phyloP scores from a whole-genome alignment of 2,113 vertebrate genomes.

The Phyllostomus discolor region DNA sequence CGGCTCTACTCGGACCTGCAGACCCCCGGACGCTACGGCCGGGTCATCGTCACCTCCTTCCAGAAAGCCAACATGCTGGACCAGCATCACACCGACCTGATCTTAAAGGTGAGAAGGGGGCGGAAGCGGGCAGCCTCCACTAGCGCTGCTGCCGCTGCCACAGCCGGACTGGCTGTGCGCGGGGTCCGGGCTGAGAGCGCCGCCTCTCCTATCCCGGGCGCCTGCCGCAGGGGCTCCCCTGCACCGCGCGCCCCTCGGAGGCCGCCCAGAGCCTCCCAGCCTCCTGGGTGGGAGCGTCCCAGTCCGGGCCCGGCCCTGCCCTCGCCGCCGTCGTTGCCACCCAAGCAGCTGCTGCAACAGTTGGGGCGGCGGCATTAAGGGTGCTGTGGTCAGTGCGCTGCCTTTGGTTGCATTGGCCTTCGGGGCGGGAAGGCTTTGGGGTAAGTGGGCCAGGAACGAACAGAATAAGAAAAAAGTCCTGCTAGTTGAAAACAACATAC shows the following conservation, averaged over 20 bases:
- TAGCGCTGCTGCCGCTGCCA: neutral
- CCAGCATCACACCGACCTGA: conserved; percentile 89
- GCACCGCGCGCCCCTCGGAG: conserved; percentile 31
- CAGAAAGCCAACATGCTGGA: conserved; percentile 94
- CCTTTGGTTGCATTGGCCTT: conserved; percentile 64
- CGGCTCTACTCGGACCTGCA: conserved; percentile 97
- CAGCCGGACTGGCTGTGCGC: neutral
- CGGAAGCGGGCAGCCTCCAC: conserved; percentile 25
- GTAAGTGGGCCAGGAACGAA: conserved; percentile 37
- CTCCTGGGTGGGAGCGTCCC: neutral
- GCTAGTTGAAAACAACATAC: conserved; percentile 45
- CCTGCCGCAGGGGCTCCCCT: conserved; percentile 45
- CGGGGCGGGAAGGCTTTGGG: conserved; percentile 52
- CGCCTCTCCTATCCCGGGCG: conserved; percentile 20
- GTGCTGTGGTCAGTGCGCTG: conserved; percentile 52
- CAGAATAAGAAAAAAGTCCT: conserved; percentile 53
- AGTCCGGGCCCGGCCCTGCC: conserved; percentile 20
- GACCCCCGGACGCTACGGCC: conserved; percentile 93
- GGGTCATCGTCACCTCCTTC: conserved; percentile 92
- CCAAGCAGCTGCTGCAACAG: conserved; percentile 70
- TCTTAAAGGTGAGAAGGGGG: conserved; percentile 87
- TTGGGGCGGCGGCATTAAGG: conserved; percentile 64
- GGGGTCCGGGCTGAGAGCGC: conserved; percentile 53
- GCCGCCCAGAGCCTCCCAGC: neutral
- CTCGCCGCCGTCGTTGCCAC: conserved; percentile 19